Percentiles rank a stretch among this genome's conserved stretches.
Conservation (phyloP, 2,797 vertebrate genomes). For the Sebastes kiyomatsui region DNA sequence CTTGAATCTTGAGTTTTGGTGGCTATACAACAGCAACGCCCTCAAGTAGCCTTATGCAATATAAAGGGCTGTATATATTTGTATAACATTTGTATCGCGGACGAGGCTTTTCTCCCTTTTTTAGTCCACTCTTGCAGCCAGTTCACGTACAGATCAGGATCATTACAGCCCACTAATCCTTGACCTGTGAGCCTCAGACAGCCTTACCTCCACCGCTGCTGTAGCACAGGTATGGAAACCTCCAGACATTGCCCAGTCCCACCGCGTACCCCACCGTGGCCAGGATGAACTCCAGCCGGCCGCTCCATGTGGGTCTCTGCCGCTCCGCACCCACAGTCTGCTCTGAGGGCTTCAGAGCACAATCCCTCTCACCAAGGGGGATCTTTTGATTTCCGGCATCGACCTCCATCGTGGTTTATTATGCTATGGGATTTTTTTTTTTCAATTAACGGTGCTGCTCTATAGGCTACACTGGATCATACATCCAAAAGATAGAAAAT, state of each 20-base stretch:
- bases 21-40: background rate
- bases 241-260: constrained; percentile 83
- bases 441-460: background rate
- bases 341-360: constrained; percentile 1
- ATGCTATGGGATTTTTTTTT: background rate
- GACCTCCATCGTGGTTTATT: constrained; percentile 52
- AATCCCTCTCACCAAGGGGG: background rate
- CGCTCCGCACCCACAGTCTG: background rate
- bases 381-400: background rate
- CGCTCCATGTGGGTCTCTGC: constrained; percentile 76
- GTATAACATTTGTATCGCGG: background rate
- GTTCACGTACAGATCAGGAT: background rate
- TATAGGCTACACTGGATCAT: too few relatives aligned
- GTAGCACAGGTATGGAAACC: constrained; percentile 85
- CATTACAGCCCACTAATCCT: background rate
- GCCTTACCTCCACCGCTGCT: constrained; percentile 82
- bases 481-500: background rate
- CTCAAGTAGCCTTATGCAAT: background rate
- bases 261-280: constrained; percentile 82
- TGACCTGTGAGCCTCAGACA: background rate
- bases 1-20: too few relatives aligned
- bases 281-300: constrained; percentile 81
- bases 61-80: background rate
- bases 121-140: background rate
- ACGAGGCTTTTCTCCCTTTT: background rate